Conservation (phyloP, 2,113 vertebrate species). For the Serinus canaria region DNA sequence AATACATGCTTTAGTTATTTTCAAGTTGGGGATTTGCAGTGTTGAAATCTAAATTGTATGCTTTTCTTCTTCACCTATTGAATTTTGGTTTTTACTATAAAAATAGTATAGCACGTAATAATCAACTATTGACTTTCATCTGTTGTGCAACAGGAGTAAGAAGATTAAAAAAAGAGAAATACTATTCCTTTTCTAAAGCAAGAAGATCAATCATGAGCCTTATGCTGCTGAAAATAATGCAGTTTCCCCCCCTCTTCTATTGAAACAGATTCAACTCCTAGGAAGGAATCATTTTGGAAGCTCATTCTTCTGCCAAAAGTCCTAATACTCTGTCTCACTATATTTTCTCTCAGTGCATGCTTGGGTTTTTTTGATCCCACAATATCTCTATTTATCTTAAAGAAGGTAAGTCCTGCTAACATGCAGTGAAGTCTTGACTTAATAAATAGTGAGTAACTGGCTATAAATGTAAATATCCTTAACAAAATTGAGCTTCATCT, state of each 20-base stretch:
- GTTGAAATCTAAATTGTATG: background rate
- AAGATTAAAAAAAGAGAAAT: background rate
- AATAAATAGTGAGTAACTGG: background rate
- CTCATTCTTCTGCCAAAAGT: conserved; percentile 81
- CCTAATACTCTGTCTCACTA: conserved; percentile 76
- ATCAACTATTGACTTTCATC: background rate
- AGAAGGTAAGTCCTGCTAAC: conserved; percentile 75
- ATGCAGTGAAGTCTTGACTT: background rate
- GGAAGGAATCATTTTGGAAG: conserved; percentile 83
- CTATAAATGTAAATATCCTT: background rate
- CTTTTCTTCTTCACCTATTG: background rate
- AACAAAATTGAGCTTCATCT: background rate
- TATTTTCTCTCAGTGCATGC: conserved; percentile 84
- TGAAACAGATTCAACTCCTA: conserved; percentile 75
- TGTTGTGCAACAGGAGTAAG: background rate
- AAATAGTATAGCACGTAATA: background rate
- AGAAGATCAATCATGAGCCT: background rate
- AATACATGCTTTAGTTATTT: background rate
- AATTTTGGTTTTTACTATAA: background rate
- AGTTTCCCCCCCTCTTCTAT: background rate
- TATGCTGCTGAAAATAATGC: background rate
- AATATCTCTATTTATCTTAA: conserved; percentile 86
- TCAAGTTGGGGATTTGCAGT: background rate
- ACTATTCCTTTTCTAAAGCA: background rate
- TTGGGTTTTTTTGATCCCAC: conserved; percentile 91